Conservation (phyloP, 2,888 invertebrate species). For the Cryptus viduatorius region DNA sequence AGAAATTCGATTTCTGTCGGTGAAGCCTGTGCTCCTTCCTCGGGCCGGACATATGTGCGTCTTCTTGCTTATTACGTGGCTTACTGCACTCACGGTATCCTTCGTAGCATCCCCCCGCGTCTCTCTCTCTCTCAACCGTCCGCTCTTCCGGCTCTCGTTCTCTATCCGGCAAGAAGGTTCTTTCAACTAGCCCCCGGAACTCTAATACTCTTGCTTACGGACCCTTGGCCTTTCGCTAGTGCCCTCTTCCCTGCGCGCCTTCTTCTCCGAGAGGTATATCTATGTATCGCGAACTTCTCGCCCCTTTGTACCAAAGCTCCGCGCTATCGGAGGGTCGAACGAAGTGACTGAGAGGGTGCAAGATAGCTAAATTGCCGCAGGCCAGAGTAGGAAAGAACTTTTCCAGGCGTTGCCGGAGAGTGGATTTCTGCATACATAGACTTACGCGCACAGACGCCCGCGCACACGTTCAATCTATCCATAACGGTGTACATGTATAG, state of each 20-base stretch:
- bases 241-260: background rate
- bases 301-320: conserved; percentile 49
- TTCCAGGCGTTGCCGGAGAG: conserved; percentile 12
- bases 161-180: conserved; percentile 23
- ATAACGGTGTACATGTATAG: conserved; percentile 47
- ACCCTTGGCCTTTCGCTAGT: conserved; percentile 35
- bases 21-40: conserved; percentile 12
- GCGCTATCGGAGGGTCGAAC: conserved; percentile 49
- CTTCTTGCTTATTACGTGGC: conserved; percentile 55
- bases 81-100: conserved; percentile 28
- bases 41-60: conserved; percentile 48
- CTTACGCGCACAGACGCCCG: background rate
- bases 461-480: background rate
- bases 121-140: conserved; percentile 4
- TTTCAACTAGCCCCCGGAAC: conserved; percentile 41
- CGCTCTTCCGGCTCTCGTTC: background rate
- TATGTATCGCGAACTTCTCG: conserved; percentile 43
- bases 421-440: conserved; percentile 38
- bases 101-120: conserved; percentile 19
- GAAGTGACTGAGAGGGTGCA: conserved; percentile 30
- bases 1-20: conserved; percentile 55
- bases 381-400: conserved; percentile 43
- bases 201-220: conserved; percentile 22
- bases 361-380: conserved; percentile 39
- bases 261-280: background rate